Evolutionary conservation across 2,113 vertebrate species (phyloP).

Genomic region (Dicrurus megarhynchus): DNA sequence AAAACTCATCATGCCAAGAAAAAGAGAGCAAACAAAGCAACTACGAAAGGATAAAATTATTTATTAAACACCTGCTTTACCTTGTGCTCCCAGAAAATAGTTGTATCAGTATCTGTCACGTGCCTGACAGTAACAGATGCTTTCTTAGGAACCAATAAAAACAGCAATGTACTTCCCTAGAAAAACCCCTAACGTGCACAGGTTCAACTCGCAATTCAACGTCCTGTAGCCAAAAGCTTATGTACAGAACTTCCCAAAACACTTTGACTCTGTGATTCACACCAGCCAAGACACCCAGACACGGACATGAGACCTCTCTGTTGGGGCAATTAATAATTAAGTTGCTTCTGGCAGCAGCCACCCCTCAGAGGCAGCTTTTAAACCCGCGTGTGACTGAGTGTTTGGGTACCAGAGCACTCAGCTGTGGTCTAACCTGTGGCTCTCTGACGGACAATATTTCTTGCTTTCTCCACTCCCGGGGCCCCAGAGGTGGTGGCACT

Average conservation of each 20-base stretch:
- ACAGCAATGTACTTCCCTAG: neutral
- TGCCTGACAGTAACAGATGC: neutral
- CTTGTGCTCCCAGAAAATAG: neutral
- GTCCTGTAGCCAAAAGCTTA: neutral
- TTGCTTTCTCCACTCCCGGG: constrained; percentile 92
- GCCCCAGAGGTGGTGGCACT: constrained; percentile 96
- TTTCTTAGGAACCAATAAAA: neutral
- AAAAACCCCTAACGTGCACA: fast-evolving
- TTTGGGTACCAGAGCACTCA: neutral
- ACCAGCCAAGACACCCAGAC: neutral
- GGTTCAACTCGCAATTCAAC: neutral
- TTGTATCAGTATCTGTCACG: neutral
- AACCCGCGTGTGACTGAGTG: fast-evolving
- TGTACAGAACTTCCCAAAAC: neutral
- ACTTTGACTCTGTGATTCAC: neutral
- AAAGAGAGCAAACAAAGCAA: neutral
- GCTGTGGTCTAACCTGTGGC: constrained; percentile 81
- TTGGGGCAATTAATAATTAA: neutral
- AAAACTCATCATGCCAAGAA: neutral
- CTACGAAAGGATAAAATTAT: neutral
- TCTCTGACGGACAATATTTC: constrained; percentile 91
- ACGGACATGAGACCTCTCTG: fast-evolving
- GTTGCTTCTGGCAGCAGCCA: neutral
- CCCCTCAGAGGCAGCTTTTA: neutral
- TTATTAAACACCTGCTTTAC: neutral